Evolutionary conservation across 2,888 invertebrate species (phyloP).

Genomic region (Heliconius ethilla): DNA sequence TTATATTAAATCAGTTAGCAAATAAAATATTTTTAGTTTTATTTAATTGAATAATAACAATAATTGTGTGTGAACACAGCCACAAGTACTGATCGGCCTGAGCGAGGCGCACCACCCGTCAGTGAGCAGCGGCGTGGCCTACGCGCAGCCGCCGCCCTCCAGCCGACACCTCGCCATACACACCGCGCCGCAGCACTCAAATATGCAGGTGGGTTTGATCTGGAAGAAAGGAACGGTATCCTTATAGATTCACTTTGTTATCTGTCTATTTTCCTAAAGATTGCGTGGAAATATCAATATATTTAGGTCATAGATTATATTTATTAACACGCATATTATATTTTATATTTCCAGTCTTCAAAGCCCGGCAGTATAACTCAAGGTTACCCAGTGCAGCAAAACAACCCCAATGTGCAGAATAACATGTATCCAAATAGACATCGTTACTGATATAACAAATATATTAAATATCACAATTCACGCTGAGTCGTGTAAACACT

Average conservation of each 20-base stretch:
- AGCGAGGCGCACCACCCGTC: constrained; percentile 74
- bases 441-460: constrained; percentile 61
- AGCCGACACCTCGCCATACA: constrained; percentile 69
- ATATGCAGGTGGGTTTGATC: constrained; percentile 63
- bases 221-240: too few relatives aligned
- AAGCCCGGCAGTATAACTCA: constrained; percentile 92
- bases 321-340: not conserved
- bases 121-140: constrained; percentile 68
- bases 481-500: not conserved
- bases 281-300: too few relatives aligned
- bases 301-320: not conserved
- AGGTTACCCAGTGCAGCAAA: constrained; percentile 90
- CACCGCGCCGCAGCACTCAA: constrained; percentile 62
- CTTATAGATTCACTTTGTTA: too few relatives aligned
- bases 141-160: constrained; percentile 67
- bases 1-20: too few relatives aligned
- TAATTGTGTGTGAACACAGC: not conserved
- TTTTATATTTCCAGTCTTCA: constrained; percentile 76
- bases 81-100: constrained; percentile 61
- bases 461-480: constrained; percentile 5
- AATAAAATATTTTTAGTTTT: not conserved
- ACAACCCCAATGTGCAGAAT: constrained; percentile 77
- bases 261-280: too few relatives aligned
- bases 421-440: constrained; percentile 74
- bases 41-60: not conserved